phyloP scores from a whole-genome alignment of 53 echinoderm and acorn worm genomes.

The Holothuria leucospilota region DNA sequence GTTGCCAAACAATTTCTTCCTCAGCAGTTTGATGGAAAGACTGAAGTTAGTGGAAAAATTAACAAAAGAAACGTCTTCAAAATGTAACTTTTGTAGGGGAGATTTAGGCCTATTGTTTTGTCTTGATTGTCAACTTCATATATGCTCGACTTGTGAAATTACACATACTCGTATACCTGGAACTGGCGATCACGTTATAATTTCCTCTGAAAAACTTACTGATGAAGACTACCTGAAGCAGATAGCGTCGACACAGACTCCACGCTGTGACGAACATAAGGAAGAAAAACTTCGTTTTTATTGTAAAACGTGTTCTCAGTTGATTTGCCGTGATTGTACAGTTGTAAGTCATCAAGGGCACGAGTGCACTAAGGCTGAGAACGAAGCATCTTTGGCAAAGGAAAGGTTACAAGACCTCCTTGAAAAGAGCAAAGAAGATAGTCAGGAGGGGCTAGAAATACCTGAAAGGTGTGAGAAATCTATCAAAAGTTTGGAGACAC shows the following conservation, averaged over 20 bases:
- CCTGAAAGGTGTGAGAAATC: background rate
- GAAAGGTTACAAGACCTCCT: background rate
- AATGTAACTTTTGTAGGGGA: slow-evolving; percentile 3
- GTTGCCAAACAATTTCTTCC: background rate
- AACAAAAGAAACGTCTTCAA: background rate
- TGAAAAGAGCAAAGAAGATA: background rate
- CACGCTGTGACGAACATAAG: background rate
- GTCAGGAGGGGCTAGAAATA: background rate
- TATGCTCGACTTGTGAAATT: background rate
- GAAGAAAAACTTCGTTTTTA: background rate
- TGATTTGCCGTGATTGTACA: slow-evolving; percentile 1
- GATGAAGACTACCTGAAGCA: background rate
- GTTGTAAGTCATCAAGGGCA: background rate
- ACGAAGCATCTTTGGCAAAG: background rate
- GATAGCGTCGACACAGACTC: background rate
- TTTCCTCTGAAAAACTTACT: background rate
- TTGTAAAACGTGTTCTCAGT: background rate
- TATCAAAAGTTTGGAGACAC: background rate
- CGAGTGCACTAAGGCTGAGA: background rate
- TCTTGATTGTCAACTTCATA: background rate
- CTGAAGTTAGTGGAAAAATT: background rate
- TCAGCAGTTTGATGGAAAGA: slow-evolving; percentile 15
- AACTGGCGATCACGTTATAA: background rate
- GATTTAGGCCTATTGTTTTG: background rate
- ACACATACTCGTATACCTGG: background rate